Evolutionary conservation across 2,888 invertebrate species (phyloP).

Genomic region (Cremastinae sp.): DNA sequence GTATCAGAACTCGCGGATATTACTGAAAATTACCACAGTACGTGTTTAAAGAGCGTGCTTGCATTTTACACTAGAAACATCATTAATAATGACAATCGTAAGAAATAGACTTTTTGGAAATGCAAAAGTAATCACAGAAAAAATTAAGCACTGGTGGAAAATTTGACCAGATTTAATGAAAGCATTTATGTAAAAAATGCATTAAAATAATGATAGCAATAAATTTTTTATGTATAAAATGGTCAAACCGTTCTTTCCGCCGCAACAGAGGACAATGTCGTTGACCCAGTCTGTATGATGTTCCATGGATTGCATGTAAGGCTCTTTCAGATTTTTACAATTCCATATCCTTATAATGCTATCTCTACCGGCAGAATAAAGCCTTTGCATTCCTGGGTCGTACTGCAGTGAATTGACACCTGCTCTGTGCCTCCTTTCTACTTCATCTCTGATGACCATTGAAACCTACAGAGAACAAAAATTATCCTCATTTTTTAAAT

Average conservation of each 20-base stretch:
- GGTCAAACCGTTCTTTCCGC: conserved; percentile 94
- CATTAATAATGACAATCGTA: not conserved
- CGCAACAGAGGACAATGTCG: conserved; percentile 98
- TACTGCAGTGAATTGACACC: conserved; percentile 97
- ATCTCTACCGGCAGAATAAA: conserved; percentile 98
- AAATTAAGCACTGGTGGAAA: not conserved
- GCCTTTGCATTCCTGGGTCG: conserved; percentile 91
- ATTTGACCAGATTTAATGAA: no score
- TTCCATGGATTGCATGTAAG: conserved; percentile 97
- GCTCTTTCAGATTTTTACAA: conserved; percentile 84
- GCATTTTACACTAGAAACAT: not conserved
- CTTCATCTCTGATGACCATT: conserved; percentile 98
- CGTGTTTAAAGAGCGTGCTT: not conserved
- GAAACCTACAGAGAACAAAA: conserved; percentile 87
- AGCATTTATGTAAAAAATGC: no score
- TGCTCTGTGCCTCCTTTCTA: conserved; percentile 95
- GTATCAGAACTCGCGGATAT: conserved; percentile 99
- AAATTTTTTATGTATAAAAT: no score
- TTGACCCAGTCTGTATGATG: conserved; percentile 99
- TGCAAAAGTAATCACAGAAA: no score
- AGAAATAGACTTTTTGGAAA: no score
- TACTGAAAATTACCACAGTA: conserved; percentile 83
- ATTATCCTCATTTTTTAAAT: conserved; percentile 13
- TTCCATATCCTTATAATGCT: conserved; percentile 98
- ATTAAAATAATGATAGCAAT: no score